Base-by-base conservation (phyloP, 2,888 invertebrate species). In the Lithodes maja region DNA sequence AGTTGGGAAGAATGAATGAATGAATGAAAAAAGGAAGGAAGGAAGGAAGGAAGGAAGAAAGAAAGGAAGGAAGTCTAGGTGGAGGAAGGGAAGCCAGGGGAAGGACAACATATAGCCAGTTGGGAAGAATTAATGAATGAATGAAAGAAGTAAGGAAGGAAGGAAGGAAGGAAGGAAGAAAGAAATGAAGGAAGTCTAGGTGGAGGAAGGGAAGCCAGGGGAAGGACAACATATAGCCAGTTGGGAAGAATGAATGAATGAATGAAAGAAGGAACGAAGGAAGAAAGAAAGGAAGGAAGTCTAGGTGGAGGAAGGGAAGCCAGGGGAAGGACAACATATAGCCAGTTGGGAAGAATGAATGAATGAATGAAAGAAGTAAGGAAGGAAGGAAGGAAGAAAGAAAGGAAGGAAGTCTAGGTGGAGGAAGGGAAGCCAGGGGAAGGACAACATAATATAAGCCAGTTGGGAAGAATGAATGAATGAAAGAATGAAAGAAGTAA, bases 201-300 rank as follows among this genome's bases (percentile, higher is more conserved):
- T 74, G 54, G 83, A 84, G 83, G 75, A 52, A 79, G 85, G 78
- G 79, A 68, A 78, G 78, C 77, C 75, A 77, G 77, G 84, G 77
- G 75, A 85, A 77, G 78, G 75, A 61, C 61, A 75, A 78, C 17
- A 52, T 52, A 61, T 75, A 84, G 77, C 53, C 74, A 83, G 83
- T 75, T 74, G 75, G 75, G 68, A 69, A 69, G 82, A 69, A 17
- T 17, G 54, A 71, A 15, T 15, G 5, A 49, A 69, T 15, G 50
- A 55, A 80, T 9, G 12, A 80, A 15, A 1, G 53, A 9, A n/a
- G n/a, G n/a, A n/a, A n/a, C n/a, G n/a, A n/a, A n/a, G n/a, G n/a
- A n/a, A n/a, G n/a, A n/a, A n/a, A n/a, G n/a, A n/a, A n/a, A 1
- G 15, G 71, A 5, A n/a, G 71, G 71, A 3, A 12, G 5, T n/a